Base-by-base conservation (phyloP, 1,140 invertebrate species). In the Drosophila triauraria region DNA sequence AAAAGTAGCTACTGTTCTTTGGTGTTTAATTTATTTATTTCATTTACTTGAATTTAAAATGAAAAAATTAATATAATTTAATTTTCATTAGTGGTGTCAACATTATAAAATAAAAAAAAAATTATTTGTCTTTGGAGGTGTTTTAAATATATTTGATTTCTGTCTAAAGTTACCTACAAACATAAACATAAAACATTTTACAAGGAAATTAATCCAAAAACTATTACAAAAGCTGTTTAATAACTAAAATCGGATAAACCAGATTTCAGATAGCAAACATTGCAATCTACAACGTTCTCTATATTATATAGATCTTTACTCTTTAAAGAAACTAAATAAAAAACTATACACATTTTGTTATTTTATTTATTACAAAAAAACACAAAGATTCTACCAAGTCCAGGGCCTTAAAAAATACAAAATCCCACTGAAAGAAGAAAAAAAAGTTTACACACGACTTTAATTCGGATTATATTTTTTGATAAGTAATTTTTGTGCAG, bases 1-100 rank as follows among this genome's bases (percentile, higher is more conserved):
- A 3, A 50, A 32, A n/a, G 35, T 12, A 20, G 78, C 82, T 81
- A 85, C 78, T 58, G 78, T 81, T 74, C 62, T 23, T 12, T 12
- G 17, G 2, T 38, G 1, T 54, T 20, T 1, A 8, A 4, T 15
- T 3, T n/a, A 23, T 23, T 23, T 23, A 8, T 27, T 27, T 20
- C 20, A 20, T 20, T 20, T 20, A 20, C 20, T 20, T 20, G 20
- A 20, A 20, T 20, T 20, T 20, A 20, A 20, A 20, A 20, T 20
- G 0, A 20, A 20, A 20, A 20, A 20, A 20, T 20, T 20, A 20
- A 20, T 20, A 20, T 20, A 20, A 32, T 9, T 32, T 32, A 9
- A 9, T 32, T 8, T 8, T 8, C 8, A 32, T 32, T 9, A 9
- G 30, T 32, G 30, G 2, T 32, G 8, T 32, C 1, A 32, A 32